phyloP scores from a whole-genome alignment of 2,797 vertebrate genomes.

The Falco berigora region DNA sequence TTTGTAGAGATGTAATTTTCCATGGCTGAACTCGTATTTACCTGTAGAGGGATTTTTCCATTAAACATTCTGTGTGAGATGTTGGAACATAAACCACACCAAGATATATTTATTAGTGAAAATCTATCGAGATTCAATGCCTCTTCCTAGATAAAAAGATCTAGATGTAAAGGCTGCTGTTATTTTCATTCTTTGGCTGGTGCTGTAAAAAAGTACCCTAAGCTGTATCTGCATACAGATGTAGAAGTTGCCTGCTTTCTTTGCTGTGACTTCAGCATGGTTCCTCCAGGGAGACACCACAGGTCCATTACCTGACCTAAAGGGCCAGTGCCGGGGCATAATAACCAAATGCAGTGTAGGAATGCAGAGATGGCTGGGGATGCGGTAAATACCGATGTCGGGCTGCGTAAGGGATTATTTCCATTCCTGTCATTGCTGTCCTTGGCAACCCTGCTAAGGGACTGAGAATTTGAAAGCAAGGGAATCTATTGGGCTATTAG shows the following conservation, averaged over 20 bases:
- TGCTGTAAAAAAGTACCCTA: not conserved
- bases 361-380: not conserved
- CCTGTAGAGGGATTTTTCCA: not conserved
- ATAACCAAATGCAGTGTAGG: not conserved
- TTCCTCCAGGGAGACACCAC: not conserved
- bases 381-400: not conserved
- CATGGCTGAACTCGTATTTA: not conserved
- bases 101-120: not conserved
- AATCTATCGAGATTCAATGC: not conserved
- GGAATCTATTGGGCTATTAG: not conserved
- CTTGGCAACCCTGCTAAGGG: not conserved
- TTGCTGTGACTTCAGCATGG: not conserved
- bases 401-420: not conserved
- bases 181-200: not conserved
- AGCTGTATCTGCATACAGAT: not conserved
- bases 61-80: not conserved
- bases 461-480: not conserved
- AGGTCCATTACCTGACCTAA: not conserved
- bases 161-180: not conserved
- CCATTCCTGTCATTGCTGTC: not conserved
- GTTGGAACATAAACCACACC: not conserved
- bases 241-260: not conserved
- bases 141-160: not conserved
- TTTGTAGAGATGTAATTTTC: slow-evolving; percentile 39
- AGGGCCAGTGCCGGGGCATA: not conserved